Percentiles rank a stretch among this genome's conserved stretches.
Evolutionary conservation across 2,888 invertebrate genomes (phyloP).

Genomic region (Synergus umbraculus): DNA sequence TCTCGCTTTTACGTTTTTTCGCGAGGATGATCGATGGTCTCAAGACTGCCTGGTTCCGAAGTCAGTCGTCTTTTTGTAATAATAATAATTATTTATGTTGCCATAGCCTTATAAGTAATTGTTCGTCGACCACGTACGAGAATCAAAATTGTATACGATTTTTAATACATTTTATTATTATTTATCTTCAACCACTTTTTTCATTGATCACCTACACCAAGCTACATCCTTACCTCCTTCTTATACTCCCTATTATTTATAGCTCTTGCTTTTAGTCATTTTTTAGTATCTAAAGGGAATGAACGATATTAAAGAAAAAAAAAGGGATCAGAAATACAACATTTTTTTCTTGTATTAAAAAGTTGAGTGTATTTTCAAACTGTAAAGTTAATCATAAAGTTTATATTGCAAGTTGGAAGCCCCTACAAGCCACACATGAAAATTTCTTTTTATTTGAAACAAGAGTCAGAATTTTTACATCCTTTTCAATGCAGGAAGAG

Average conservation of each 20-base stretch:
- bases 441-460: neutral
- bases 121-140: conserved; percentile 64
- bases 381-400: neutral
- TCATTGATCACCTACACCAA: conserved; percentile 16
- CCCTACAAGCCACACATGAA: neutral
- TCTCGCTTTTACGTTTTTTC: conserved; percentile 44
- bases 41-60: conserved; percentile 52
- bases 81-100: conserved; percentile 64
- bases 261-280: neutral
- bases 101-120: conserved; percentile 67
- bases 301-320: too few relatives aligned
- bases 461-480: conserved; percentile 54
- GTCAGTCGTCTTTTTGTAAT: conserved; percentile 55
- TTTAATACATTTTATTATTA: conserved; percentile 76
- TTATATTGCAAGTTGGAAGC: neutral
- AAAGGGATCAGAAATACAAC: too few relatives aligned
- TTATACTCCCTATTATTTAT: neutral
- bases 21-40: conserved; percentile 46
- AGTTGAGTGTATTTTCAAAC: neutral
- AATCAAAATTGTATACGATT: conserved; percentile 76
- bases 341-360: neutral
- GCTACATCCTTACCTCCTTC: conserved; percentile 8
- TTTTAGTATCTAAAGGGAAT: too few relatives aligned
- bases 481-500: conserved; percentile 9
- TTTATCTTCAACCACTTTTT: conserved; percentile 64